Conservation (phyloP, 2,888 invertebrate species). For the Taenaris catops region DNA sequence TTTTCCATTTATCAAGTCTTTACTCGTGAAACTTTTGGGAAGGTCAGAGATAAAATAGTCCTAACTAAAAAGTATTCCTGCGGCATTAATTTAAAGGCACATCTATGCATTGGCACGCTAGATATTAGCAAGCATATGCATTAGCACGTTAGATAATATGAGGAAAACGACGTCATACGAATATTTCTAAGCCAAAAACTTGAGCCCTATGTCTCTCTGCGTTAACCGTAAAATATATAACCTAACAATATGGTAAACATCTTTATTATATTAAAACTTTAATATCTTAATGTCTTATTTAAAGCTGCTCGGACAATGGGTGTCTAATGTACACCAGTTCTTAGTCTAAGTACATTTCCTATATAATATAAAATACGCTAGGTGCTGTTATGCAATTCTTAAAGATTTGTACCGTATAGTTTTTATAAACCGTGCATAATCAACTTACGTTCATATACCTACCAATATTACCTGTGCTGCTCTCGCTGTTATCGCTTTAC, state of each 20-base stretch:
- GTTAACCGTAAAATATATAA: too few species aligned
- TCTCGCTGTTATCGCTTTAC: constrained; percentile 49
- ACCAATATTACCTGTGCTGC: constrained; percentile 24
- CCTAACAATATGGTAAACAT: background rate
- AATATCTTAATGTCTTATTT: background rate
- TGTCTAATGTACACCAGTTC: background rate
- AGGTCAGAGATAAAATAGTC: too few species aligned
- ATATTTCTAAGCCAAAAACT: too few species aligned
- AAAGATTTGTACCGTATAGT: constrained; percentile 41
- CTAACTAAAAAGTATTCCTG: too few species aligned
- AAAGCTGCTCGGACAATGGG: background rate
- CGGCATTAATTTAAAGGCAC: too few species aligned
- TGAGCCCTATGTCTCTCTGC: too few species aligned
- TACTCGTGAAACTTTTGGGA: too few species aligned
- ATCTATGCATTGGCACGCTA: too few species aligned
- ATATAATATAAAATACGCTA: constrained; percentile 16
- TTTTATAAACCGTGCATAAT: constrained; percentile 49
- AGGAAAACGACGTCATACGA: too few species aligned
- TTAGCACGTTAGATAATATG: too few species aligned
- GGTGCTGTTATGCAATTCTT: constrained; percentile 39
- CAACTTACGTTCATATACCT: constrained; percentile 32
- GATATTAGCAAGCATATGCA: too few species aligned
- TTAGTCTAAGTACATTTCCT: constrained; percentile 9
- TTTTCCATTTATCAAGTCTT: too few species aligned
- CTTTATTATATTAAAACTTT: background rate